These are phyloP conservation scores for Calliopum simillimum DNA, from an alignment of 2,888 invertebrate genomes.

Conservation along the genomic window DNA sequence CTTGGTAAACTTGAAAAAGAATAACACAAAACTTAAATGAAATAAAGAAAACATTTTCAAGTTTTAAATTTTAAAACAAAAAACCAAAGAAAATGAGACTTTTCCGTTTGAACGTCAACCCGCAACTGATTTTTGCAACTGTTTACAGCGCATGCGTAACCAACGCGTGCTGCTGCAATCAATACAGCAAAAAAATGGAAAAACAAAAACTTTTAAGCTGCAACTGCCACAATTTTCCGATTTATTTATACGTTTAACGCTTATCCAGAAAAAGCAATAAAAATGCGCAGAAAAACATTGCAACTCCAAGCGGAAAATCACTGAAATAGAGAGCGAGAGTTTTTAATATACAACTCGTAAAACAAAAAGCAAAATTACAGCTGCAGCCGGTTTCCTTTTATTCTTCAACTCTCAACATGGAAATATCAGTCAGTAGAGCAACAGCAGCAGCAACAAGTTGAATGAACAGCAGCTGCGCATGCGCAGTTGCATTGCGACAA, in stretches of 20 bases:
- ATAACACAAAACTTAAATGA: background rate
- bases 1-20: conserved; percentile 6
- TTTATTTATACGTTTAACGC: background rate
- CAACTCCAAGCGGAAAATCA: background rate
- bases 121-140: conserved; percentile 18
- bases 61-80: background rate
- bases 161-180: background rate
- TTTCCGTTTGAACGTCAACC: background rate
- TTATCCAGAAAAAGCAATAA: background rate
- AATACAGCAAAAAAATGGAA: background rate
- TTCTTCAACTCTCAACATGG: background rate
- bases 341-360: conserved; percentile 20
- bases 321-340: conserved; percentile 7
- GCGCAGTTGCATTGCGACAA: background rate
- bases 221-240: conserved; percentile 9
- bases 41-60: background rate
- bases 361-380: background rate
- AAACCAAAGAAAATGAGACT: background rate
- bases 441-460: conserved; percentile 18
- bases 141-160: conserved; percentile 17
- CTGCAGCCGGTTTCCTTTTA: conserved; percentile 1
- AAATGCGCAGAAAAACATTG: background rate
- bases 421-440: conserved; percentile 24
- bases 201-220: background rate
- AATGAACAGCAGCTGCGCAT: background rate